Conservation (phyloP, 2,888 invertebrate species). For the Drosophila meridiana region DNA sequence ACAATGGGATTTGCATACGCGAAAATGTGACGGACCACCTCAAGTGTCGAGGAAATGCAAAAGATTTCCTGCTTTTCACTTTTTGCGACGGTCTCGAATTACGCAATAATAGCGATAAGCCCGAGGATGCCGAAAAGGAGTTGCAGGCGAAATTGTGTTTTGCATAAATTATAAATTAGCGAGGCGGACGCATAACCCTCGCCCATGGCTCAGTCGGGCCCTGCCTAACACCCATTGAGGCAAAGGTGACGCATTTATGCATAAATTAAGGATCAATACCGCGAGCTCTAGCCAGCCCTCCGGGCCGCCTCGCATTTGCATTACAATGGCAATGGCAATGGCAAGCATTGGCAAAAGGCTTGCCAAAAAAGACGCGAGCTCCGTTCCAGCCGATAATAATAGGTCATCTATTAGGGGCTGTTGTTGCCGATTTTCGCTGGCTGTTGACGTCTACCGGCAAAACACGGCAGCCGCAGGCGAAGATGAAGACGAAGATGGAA, state of each 20-base stretch:
- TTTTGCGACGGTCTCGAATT: constrained; percentile 64
- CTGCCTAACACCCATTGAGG: constrained; percentile 37
- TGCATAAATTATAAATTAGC: constrained; percentile 80
- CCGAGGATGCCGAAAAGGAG: constrained; percentile 26
- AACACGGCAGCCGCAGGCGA: constrained; percentile 57
- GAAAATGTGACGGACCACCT: constrained; percentile 60
- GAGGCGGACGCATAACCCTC: constrained; percentile 48
- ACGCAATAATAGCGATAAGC: constrained; percentile 65
- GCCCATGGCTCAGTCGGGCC: not conserved
- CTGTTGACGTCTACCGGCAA: constrained; percentile 73
- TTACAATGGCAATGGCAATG: constrained; percentile 62
- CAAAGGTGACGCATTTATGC: constrained; percentile 83
- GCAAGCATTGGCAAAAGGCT: constrained; percentile 54
- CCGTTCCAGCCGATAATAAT: constrained; percentile 59
- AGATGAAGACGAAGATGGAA: not conserved
- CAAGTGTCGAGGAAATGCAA: constrained; percentile 54
- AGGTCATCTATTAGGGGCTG: constrained; percentile 75
- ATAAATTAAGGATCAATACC: constrained; percentile 85
- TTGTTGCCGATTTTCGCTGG: constrained; percentile 47
- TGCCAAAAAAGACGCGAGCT: constrained; percentile 70
- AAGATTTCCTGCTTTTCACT: constrained; percentile 60
- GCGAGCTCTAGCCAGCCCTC: constrained; percentile 54
- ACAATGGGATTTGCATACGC: constrained; percentile 78
- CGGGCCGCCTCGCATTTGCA: constrained; percentile 65
- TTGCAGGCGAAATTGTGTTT: constrained; percentile 60